A percentile compares a stretch with the other conserved stretches of the same genome.
Evolutionary conservation across 1,140 invertebrate genomes (phyloP).

Genomic region (Trachymyrmex septentrionalis): DNA sequence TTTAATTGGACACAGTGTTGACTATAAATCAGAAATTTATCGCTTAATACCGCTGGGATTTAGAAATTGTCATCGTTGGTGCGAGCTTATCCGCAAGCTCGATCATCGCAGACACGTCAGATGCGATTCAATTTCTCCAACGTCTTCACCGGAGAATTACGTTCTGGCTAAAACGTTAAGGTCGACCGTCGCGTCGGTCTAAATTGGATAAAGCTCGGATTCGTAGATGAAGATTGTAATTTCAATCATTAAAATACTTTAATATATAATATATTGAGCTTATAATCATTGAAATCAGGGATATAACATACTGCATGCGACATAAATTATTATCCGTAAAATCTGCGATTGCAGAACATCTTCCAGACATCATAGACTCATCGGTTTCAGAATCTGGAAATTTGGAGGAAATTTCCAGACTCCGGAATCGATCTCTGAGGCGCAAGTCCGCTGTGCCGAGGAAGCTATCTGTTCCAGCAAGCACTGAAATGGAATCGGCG

Average conservation of each 20-base stretch:
- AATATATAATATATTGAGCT: neutral
- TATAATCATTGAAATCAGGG: neutral
- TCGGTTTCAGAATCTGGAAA: conserved; percentile 17
- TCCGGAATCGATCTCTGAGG: conserved; percentile 44
- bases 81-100: conserved; percentile 59
- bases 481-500: conserved; percentile 58
- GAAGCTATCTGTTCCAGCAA: conserved; percentile 61
- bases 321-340: conserved; percentile 5
- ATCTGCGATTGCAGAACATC: neutral
- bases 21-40: conserved; percentile 60
- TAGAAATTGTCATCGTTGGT: conserved; percentile 55
- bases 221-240: neutral
- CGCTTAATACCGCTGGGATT: conserved; percentile 59
- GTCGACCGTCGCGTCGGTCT: neutral
- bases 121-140: conserved; percentile 70
- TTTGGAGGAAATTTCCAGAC: conserved; percentile 31
- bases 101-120: conserved; percentile 68
- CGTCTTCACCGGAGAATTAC: conserved; percentile 57
- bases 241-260: neutral
- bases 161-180: conserved; percentile 21
- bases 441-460: conserved; percentile 44
- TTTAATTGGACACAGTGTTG: conserved; percentile 37
- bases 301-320: neutral
- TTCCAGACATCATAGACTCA: conserved; percentile 9
- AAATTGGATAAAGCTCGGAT: conserved; percentile 14